Evolutionary conservation across 37 sponge, comb jelly and placozoan genomes (phyloP), one percentile per base, ranked within the genome.

Genomic region (Chondrilla cf. caribensis): DNA sequence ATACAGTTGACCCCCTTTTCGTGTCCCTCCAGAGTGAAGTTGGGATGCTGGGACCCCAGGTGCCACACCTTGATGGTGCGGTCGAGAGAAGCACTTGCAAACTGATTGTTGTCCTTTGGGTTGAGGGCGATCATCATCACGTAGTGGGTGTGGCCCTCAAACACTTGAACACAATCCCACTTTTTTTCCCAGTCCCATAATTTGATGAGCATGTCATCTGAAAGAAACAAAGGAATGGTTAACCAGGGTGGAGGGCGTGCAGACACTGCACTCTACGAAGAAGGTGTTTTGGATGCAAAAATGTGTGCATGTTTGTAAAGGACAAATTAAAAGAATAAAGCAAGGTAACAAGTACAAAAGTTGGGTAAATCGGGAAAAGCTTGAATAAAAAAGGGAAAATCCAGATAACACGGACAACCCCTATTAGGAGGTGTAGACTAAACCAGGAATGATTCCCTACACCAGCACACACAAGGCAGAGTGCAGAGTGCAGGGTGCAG

Each of bases 111-210:
- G 84, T 98, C 99, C 79, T 98, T 98, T 35, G 99, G 99, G 84
- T 98, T 98, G 83, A 98, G 82, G 11, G 93, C 99, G 32, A 98
- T 89, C 87, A 94, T 93, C 99, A 98, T 98, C 79, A 98, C 96
- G 70, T 95, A 98, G 75, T 98, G 99, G 51, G 90, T 72, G 89
- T 98, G 99, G 22, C 99, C 99, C 76, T 98, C 99, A 71, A 98
- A 95, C 35, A 92, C 91, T 59, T 98, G 99, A 18, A 83, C 75
- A 70, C 92, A 93, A 43, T 86, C 66, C 96, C 96, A 95, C 67
- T 90, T 86, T 85, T 98, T 98, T 29, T 93, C 96, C 99, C 99
- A 98, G 86, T 98, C 99, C 99, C 99, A 98, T 22, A 98, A 84
- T 82, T 95, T 95, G 78, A 98, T 98, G 73, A 80, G 25, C 94